Base-by-base conservation (phyloP, 2,113 vertebrate genomes). In the Daubentonia madagascariensis region DNA sequence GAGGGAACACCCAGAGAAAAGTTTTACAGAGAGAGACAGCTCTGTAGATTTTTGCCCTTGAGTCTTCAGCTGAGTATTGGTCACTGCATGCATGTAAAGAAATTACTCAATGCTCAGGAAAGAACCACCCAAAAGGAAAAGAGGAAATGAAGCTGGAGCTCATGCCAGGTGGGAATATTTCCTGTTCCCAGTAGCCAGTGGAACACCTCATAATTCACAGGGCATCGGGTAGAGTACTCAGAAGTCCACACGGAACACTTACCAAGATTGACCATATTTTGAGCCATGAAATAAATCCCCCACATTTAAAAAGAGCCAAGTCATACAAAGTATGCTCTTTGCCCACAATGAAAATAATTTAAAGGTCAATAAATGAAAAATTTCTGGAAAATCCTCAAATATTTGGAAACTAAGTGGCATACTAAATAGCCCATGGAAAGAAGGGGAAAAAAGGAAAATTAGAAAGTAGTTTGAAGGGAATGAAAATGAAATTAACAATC, bases 361-460 rank as follows among this genome's bases (percentile, higher is more conserved):
- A 81, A 94, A 94, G 67, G 68, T 92, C 94, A 97, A 25, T 79
- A 91, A 81, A 50, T 96, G 90, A 84, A 80, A 96, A 94, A 83
- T 72, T 87, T 45, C 23, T 92, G 73, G 57, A 95, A 93, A 97
- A 96, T 93, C 37, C 70, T 50, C 35, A 91, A 91, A 89, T 94
- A 80, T 88, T 85, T 95, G 57, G 37, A 95, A 96, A 76, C 12
- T 32, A 92, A 54, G 88, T 68, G 76, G 40, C 22, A 78, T 57
- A 81, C 52, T 25, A 52, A 67, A 30, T 40, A 72, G 32, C 4
- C 18, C 43, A 1, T 23, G 30, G 59, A 63, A 91, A 95, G 57
- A 85, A 28, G 11, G 6, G 6, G 12, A 1, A 8, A 28, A n/a
- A 57, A 8, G 7, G 68, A 3, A 86, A 81, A 81, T 61, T 4